Evolutionary conservation across 2,113 vertebrate genomes (phyloP).

Genomic region (Phrynocephalus versicolor): DNA sequence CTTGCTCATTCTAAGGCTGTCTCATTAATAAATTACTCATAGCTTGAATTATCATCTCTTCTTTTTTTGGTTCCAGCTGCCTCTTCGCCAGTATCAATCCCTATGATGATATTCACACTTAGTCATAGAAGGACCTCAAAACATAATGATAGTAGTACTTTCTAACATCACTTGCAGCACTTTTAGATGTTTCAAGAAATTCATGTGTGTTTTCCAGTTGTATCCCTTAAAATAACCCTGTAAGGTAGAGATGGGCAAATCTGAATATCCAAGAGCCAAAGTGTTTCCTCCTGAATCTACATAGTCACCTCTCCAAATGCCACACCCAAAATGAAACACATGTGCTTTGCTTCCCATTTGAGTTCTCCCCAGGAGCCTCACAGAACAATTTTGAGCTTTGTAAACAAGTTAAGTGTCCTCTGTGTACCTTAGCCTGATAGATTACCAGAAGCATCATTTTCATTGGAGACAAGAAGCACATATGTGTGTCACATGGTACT

Average conservation of each 20-base stretch:
- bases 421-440: no score
- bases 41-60: background rate
- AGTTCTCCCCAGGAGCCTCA: no score
- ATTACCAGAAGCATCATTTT: no score
- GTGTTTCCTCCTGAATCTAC: no score
- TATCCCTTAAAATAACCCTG: background rate
- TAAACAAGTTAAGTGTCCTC: no score
- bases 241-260: background rate
- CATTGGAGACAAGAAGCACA: no score
- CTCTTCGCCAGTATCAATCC: background rate
- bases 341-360: no score
- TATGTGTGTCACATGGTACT: no score
- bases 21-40: background rate
- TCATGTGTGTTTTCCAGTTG: rapidly evolving
- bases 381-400: no score
- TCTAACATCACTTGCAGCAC: background rate
- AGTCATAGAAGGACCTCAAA: background rate
- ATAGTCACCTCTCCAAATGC: no score
- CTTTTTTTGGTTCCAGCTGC: background rate
- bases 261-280: background rate
- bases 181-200: background rate
- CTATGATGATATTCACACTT: background rate
- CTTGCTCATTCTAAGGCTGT: background rate
- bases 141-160: background rate
- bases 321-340: no score